Base-by-base conservation (phyloP, 2,113 vertebrate species). In the Tretioscincus oriximinensis region DNA sequence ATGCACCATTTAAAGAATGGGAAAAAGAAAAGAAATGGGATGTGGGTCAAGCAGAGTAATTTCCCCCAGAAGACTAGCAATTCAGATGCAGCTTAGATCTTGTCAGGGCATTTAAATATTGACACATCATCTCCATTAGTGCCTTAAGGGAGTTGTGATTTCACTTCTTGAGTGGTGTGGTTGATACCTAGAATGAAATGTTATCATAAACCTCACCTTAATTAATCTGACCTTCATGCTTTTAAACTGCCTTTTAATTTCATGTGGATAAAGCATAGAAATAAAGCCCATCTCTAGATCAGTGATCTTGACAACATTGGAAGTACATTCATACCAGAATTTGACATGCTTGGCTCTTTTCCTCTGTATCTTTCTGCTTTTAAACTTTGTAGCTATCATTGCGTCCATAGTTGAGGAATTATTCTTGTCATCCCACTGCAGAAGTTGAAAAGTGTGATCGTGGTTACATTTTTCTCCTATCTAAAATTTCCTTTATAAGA, bases 41-140 rank as follows among this genome's bases (percentile, higher is more conserved):
- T 87, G 73, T 73, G 11, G 83, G 84, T 81, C 77, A 1, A 0
- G 0, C 81, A 80, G 78, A 4, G 0, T 77, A 78, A 45, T 66
- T 58, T 84, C 84, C 75, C 18, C 88, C 89, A 91, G 89, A 83
- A 77, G 90, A 35, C 49, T 81, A 1, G 7, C 65, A n/a, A 45
- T 64, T 81, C 80, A 87, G 85, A 86, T 81, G 84, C 81, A 47
- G 82, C 87, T 91, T 51, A 92, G 89, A 89, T 91, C 90, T 93
- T 92, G 90, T 92, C 89, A 88, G 83, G 31, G 54, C 81, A 80
- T 90, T 90, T 90, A 88, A 92, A 91, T 90, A 92, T 82, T 90
- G 89, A 91, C 88, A 70, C 76, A 81, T 87, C 88, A 90, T 91
- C 75, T 87, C 89, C 86, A 92, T 93, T 91, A 90, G 84, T 81